Evolutionary conservation across 2,113 vertebrate genomes (phyloP).

Genomic region (Python bivittatus): DNA sequence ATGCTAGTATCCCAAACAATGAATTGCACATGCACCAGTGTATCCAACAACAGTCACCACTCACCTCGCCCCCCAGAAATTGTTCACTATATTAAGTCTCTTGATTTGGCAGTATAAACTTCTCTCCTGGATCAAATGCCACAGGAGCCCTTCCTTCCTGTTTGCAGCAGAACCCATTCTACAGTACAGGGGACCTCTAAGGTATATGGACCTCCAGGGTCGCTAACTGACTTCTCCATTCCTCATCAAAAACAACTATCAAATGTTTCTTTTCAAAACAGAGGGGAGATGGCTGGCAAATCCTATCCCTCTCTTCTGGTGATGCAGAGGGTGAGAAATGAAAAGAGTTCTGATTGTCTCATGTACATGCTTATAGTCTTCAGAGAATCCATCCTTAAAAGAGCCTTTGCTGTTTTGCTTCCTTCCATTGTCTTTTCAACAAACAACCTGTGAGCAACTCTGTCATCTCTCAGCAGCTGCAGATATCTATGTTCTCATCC

Average conservation of each 20-base stretch:
- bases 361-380: not conserved
- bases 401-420: not conserved
- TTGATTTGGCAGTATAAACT: not conserved
- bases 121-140: not conserved
- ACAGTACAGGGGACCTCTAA: not conserved
- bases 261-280: not conserved
- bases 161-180: not conserved
- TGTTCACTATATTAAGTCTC: not conserved
- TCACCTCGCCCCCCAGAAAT: not conserved
- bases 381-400: not conserved
- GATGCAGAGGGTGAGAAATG: not conserved
- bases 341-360: not conserved
- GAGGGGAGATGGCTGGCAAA: not conserved
- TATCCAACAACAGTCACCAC: no score
- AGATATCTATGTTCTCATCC: constrained; percentile 64
- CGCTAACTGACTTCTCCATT: not conserved
- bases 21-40: fast-evolving
- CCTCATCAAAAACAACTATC: not conserved
- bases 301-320: not conserved
- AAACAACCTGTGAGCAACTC: constrained; percentile 56
- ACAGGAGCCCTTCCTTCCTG: not conserved
- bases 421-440: constrained; percentile 50
- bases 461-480: constrained; percentile 55
- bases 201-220: not conserved
- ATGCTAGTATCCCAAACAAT: not conserved